These are phyloP conservation scores for Bujurquina vittata DNA, from an alignment of 2,113 vertebrate genomes.

Conservation along the genomic window DNA sequence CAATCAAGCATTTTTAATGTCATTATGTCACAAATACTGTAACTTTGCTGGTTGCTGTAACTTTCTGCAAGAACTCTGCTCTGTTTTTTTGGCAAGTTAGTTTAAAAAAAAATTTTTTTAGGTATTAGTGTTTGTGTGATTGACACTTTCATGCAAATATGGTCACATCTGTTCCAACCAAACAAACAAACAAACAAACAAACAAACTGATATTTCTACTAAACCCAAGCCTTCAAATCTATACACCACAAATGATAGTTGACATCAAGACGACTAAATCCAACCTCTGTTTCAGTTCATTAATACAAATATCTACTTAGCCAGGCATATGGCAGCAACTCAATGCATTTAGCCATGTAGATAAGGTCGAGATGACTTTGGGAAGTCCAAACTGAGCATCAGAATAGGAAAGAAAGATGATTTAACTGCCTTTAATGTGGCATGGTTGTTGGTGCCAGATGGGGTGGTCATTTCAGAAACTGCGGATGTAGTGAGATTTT, in stretches of 20 bases:
- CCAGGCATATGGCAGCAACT: background rate
- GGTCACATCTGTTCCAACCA: background rate
- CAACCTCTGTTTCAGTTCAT: background rate
- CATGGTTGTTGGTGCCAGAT: background rate
- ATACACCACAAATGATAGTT: background rate
- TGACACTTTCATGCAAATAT: background rate
- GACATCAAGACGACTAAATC: background rate
- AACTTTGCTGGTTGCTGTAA: background rate
- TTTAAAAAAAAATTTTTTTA: no score
- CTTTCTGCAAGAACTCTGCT: background rate
- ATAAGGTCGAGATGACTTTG: background rate
- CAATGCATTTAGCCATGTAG: background rate
- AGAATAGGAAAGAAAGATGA: background rate
- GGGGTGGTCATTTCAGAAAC: background rate
- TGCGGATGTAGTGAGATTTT: background rate
- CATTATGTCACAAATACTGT: background rate
- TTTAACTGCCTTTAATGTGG: background rate
- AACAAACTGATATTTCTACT: background rate
- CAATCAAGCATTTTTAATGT: background rate
- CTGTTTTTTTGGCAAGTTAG: no score
- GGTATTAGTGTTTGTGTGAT: no score
- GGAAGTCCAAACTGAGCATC: background rate
- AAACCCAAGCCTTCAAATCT: background rate
- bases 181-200: background rate
- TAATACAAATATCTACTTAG: background rate